Conservation (phyloP, 1,140 invertebrate species). For the Whitmania pigra region DNA sequence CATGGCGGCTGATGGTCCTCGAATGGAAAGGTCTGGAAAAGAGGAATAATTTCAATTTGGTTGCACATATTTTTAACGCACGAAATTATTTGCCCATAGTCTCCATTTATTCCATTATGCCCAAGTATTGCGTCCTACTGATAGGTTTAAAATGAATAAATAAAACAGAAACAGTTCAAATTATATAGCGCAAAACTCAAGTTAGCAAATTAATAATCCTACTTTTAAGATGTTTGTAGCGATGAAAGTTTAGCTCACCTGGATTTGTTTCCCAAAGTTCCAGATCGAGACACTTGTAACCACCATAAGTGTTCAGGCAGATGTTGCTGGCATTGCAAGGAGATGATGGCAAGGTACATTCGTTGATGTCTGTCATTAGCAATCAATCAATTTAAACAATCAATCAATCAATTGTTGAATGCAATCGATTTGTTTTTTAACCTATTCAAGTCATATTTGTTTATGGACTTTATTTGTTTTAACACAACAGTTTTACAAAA, state of each 20-base stretch:
- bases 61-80: too few relatives aligned
- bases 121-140: neutral
- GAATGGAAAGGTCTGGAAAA: too few relatives aligned
- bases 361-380: neutral
- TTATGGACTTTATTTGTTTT: too few relatives aligned
- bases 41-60: neutral
- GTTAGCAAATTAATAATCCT: neutral
- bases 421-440: neutral
- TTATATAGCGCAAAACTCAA: neutral
- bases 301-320: conserved; percentile 1
- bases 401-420: neutral
- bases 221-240: neutral
- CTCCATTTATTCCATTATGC: neutral
- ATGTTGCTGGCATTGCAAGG: neutral
- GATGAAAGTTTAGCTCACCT: neutral
- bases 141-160: neutral
- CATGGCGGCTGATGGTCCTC: neutral
- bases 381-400: neutral
- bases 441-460: too few relatives aligned
- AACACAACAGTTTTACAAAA: neutral
- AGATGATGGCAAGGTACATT: neutral
- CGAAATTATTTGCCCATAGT: neutral
- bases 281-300: conserved; percentile 1
- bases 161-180: neutral
- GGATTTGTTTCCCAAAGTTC: neutral